phyloP scores from a whole-genome alignment of 1,140 invertebrate genomes.

The Drosophila nannoptera region DNA sequence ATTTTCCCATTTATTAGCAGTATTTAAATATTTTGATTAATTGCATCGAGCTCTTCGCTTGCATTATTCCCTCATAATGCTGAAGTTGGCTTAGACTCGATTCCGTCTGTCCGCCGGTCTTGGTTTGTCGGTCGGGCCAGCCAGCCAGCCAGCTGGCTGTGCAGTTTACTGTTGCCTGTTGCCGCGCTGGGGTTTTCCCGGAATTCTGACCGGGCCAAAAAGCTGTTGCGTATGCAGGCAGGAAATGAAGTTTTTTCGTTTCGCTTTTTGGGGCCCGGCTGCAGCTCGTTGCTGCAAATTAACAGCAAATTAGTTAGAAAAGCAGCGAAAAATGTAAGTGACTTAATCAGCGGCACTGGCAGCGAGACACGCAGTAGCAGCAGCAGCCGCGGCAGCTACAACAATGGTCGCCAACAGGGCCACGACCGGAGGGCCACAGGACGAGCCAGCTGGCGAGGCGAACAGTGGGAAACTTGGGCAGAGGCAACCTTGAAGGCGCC shows the following conservation, averaged over 20 bases:
- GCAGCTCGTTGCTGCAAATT: conserved; percentile 55
- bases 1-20: no score
- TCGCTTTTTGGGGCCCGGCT: conserved; percentile 8
- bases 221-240: conserved; percentile 39
- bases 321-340: conserved; percentile 56
- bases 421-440: neutral
- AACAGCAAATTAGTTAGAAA: conserved; percentile 72
- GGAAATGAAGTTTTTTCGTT: conserved; percentile 46
- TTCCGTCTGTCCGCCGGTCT: conserved; percentile 3
- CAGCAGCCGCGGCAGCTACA: neutral
- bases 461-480: conserved; percentile 49
- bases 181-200: conserved; percentile 51
- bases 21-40: neutral
- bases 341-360: conserved; percentile 60
- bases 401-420: neutral
- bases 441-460: conserved; percentile 12
- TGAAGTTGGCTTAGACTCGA: conserved; percentile 10
- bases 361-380: conserved; percentile 5
- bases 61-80: conserved; percentile 2
- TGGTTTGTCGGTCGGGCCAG: no score
- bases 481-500: conserved; percentile 64
- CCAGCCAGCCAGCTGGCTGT: neutral
- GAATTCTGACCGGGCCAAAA: conserved; percentile 56
- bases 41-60: neutral
- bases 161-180: conserved; percentile 12